Conservation (phyloP, 2,113 vertebrate genomes). For the Mustela lutreola region DNA sequence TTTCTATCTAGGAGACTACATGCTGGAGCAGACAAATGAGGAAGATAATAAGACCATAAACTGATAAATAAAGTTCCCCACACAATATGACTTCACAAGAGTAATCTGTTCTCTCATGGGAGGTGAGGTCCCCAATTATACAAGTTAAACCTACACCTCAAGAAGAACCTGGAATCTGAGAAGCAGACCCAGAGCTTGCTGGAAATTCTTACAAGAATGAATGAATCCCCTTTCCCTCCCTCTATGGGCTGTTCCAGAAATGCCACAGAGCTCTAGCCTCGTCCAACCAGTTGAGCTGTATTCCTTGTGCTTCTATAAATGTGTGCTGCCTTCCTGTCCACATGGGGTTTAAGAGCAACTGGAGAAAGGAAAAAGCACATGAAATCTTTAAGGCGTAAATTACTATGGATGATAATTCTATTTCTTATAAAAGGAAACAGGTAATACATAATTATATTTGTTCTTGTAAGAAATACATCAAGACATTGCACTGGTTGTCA, state of each 20-base stretch:
- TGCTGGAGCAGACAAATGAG: not conserved
- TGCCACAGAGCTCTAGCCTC: too few relatives aligned
- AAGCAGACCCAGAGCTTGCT: not conserved
- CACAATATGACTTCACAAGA: not conserved
- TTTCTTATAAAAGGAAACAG: not conserved
- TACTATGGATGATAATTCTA: not conserved
- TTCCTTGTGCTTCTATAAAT: accelerated
- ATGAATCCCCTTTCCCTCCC: not conserved
- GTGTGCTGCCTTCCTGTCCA: not conserved
- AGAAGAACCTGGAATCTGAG: not conserved
- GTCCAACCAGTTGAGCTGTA: not conserved
- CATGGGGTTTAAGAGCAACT: not conserved
- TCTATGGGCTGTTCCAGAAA: not conserved
- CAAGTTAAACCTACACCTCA: too few relatives aligned
- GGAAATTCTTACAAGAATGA: not conserved
- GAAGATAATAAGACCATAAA: not conserved
- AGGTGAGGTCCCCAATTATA: not conserved
- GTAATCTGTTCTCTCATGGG: not conserved
- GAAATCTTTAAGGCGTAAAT: not conserved
- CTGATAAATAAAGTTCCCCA: not conserved
- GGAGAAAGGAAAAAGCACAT: not conserved
- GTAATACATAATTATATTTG: not conserved
- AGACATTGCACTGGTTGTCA: not conserved
- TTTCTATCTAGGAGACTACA: not conserved
- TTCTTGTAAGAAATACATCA: not conserved